A percentile compares a stretch with the other conserved stretches of the same genome.
These are phyloP conservation scores for Pterocles orientalis DNA, from an alignment of 2,113 vertebrate genomes.

Conservation along the genomic window DNA sequence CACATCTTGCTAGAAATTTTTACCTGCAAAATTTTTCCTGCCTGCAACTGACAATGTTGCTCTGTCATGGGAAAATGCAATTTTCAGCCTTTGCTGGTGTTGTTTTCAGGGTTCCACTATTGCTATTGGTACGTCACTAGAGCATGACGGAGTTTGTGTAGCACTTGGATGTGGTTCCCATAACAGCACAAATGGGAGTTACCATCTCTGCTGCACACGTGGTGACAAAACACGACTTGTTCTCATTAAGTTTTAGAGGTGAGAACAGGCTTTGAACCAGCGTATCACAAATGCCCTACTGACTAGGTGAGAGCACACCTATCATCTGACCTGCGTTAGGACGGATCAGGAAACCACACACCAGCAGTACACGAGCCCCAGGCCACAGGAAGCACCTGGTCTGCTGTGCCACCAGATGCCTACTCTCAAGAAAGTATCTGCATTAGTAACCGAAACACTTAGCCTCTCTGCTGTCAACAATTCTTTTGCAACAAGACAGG, in stretches of 20 bases:
- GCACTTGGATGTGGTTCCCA: background rate
- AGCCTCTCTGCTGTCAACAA: background rate
- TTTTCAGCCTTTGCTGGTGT: background rate
- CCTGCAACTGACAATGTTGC: background rate
- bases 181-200: background rate
- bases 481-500: background rate
- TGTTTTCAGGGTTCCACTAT: background rate
- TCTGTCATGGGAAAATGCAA: background rate
- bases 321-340: background rate
- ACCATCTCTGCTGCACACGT: background rate
- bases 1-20: background rate
- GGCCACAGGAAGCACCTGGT: slow-evolving; percentile 46
- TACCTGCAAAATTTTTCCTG: background rate
- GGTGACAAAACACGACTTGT: background rate
- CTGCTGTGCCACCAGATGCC: background rate
- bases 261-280: background rate
- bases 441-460: background rate
- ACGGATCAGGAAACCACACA: slow-evolving; percentile 19
- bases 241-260: background rate
- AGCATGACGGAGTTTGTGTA: background rate
- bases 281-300: background rate
- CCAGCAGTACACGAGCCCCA: background rate
- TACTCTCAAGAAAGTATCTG: background rate
- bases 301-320: background rate
- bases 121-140: background rate